phyloP scores from a whole-genome alignment of 2,113 vertebrate species.

The Colius striatus region DNA sequence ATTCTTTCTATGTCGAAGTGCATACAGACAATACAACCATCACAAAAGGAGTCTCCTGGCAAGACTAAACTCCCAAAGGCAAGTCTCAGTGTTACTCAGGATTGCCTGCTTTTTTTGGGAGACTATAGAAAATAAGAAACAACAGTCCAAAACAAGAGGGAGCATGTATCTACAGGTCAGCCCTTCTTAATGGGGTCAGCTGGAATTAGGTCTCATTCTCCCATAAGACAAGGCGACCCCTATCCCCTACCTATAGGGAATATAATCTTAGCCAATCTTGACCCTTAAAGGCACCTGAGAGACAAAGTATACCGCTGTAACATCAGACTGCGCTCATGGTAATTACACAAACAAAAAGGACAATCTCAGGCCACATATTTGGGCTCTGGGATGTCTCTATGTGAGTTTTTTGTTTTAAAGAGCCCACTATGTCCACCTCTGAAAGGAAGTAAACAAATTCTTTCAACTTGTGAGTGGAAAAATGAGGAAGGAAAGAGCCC shows the following conservation, averaged over 20 bases:
- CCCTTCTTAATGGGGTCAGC: not conserved
- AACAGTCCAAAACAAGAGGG: not conserved
- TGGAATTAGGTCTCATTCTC: not conserved
- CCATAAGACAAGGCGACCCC: not conserved
- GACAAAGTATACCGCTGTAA: not conserved
- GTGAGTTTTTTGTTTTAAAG: not conserved
- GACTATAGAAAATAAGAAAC: not conserved
- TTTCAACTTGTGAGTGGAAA: not conserved
- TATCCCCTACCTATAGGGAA: not conserved
- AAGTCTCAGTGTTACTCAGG: rapidly evolving
- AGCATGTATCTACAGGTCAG: not conserved
- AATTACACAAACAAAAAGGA: not conserved
- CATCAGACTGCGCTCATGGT: not conserved
- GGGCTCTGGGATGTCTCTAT: not conserved
- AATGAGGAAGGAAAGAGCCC: not conserved
- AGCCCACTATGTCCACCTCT: rapidly evolving
- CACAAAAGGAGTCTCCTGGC: not conserved
- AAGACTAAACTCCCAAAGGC: not conserved
- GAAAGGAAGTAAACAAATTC: not conserved
- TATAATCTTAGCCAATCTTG: not conserved
- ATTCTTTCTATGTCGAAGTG: not conserved
- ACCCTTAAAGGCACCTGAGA: not conserved
- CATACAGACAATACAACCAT: not conserved
- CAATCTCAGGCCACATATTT: not conserved
- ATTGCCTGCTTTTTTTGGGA: not conserved